phyloP scores from a whole-genome alignment of 2,797 vertebrate genomes.

The Poeciliopsis infans region DNA sequence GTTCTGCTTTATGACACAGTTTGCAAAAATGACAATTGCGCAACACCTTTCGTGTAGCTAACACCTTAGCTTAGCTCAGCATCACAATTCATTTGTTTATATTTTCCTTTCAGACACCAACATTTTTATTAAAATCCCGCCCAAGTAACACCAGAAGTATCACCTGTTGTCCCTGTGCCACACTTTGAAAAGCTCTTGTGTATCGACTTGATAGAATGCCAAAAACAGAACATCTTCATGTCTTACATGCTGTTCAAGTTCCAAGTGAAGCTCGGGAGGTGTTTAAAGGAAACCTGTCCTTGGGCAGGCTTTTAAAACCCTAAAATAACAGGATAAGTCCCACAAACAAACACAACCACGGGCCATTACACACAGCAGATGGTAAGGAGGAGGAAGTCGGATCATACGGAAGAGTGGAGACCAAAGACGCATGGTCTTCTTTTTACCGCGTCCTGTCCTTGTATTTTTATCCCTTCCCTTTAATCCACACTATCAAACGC shows the following conservation, averaged over 20 bases:
- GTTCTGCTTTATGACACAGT: not conserved
- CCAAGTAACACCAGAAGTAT: not conserved
- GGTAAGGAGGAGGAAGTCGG: conserved; percentile 49
- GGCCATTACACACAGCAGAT: conserved; percentile 62
- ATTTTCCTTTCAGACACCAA: not conserved
- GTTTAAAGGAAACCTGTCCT: conserved; percentile 7
- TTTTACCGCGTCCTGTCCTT: conserved; percentile 13
- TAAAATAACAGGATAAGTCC: conserved; percentile 29
- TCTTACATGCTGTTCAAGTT: not conserved
- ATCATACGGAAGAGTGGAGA: conserved; percentile 46
- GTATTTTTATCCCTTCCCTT: conserved; percentile 4
- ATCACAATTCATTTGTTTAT: not conserved
- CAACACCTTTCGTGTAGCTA: not conserved
- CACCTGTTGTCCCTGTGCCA: not conserved
- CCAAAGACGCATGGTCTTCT: conserved; percentile 24
- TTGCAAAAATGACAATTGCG: not conserved
- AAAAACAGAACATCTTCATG: not conserved
- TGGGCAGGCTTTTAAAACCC: conserved; percentile 13
- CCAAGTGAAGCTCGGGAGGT: not conserved
- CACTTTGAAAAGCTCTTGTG: not conserved
- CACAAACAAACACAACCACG: conserved; percentile 30
- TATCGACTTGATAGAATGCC: not conserved
- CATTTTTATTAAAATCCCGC: not conserved
- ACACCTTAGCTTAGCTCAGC: not conserved
- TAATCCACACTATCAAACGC: conserved; percentile 2